Evolutionary conservation across 2,888 invertebrate genomes (phyloP).

Genomic region (Scelioninae gen. 2): DNA sequence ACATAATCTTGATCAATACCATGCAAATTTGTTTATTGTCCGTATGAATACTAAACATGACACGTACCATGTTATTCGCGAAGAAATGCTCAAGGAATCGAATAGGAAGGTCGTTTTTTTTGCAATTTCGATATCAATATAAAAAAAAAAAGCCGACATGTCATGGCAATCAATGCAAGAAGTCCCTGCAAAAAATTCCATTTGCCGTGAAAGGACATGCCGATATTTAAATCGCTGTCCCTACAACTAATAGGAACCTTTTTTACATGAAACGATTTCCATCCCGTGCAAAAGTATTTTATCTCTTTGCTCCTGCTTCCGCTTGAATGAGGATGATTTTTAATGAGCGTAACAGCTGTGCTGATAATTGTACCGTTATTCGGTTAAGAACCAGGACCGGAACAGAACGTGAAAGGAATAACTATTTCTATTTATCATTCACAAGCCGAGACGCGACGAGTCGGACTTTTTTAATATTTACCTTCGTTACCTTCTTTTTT

Average conservation of each 20-base stretch:
- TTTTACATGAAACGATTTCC: no score
- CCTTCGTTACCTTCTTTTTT: slow-evolving; percentile 5
- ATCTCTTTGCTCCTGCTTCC: no score
- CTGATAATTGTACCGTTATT: slow-evolving; percentile 5
- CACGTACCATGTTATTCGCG: slow-evolving; percentile 28
- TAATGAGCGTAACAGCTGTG: slow-evolving; percentile 28
- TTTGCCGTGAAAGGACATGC: no score
- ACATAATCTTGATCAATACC: slow-evolving; percentile 29
- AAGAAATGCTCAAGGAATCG: slow-evolving; percentile 26
- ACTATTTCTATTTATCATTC: slow-evolving; percentile 29
- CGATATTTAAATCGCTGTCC: no score
- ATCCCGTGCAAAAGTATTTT: no score
- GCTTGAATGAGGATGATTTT: no score
- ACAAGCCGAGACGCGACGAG: not conserved
- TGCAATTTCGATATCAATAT: slow-evolving; percentile 20
- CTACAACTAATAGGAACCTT: no score
- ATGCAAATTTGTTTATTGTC: slow-evolving; percentile 36
- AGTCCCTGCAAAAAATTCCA: no score
- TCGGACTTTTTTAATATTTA: slow-evolving; percentile 22
- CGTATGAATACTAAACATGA: slow-evolving; percentile 37
- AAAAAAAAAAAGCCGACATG: slow-evolving; percentile 16
- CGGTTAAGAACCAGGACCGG: not conserved
- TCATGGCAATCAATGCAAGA: slow-evolving; percentile 28
- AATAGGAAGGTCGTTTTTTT: slow-evolving; percentile 23
- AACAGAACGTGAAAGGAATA: slow-evolving; percentile 20